Evolutionary conservation across 1,140 invertebrate species (phyloP).

Genomic region (Lucilia cuprina): DNA sequence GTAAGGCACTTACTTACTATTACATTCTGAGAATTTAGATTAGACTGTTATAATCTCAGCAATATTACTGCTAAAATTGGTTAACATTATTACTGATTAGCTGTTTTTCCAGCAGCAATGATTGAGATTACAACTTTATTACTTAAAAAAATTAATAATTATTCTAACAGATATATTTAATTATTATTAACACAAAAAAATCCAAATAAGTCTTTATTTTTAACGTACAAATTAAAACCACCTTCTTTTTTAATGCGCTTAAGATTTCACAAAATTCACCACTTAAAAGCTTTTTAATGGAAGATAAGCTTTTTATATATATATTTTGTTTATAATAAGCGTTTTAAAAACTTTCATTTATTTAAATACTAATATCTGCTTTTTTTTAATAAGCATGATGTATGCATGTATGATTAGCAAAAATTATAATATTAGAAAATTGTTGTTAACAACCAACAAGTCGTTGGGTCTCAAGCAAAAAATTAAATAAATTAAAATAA

Average conservation of each 20-base stretch:
- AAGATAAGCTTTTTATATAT: background rate
- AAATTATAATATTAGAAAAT: background rate
- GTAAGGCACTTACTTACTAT: no score
- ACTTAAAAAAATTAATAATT: no score
- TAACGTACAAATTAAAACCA: background rate
- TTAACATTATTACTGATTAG: no score
- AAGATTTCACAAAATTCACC: background rate
- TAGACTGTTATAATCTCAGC: no score
- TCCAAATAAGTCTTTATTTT: background rate
- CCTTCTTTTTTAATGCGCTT: background rate
- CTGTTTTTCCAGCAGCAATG: no score
- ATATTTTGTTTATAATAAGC: background rate
- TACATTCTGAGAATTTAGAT: no score
- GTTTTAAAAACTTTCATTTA: conserved; percentile 1
- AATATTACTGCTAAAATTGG: no score
- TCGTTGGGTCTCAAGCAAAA: background rate
- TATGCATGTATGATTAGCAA: background rate
- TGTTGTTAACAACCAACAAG: background rate
- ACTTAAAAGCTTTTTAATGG: background rate
- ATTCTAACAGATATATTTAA: no score
- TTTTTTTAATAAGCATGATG: conserved; percentile 3
- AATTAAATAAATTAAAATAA: background rate
- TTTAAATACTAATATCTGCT: background rate
- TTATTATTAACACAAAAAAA: no score
- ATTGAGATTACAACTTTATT: no score